Evolutionary conservation across 2,888 invertebrate genomes (phyloP).

Genomic region (Chouioia cunea): DNA sequence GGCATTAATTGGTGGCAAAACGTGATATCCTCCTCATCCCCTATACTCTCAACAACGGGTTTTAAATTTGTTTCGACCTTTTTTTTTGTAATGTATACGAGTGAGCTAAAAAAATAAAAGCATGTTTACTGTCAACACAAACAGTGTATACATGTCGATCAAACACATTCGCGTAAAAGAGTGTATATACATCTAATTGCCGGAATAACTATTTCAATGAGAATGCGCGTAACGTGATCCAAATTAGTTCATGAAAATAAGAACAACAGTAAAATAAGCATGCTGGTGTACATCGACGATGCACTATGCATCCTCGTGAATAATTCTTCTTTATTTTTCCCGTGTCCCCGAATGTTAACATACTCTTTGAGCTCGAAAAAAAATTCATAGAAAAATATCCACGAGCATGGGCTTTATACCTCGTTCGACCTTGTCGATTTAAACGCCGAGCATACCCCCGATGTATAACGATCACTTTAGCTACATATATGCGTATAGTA

Average conservation of each 20-base stretch:
- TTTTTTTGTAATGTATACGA: background rate
- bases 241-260: too few relatives aligned
- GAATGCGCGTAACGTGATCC: too few relatives aligned
- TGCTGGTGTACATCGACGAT: too few relatives aligned
- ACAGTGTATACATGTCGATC: background rate
- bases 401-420: background rate
- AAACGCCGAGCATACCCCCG: background rate
- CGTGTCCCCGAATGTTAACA: too few relatives aligned
- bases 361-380: background rate
- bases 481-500: background rate
- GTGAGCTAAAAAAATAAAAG: background rate
- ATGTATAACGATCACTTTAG: conserved; percentile 17
- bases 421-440: background rate
- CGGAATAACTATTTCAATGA: background rate
- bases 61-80: conserved; percentile 21
- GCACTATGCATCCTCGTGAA: too few relatives aligned
- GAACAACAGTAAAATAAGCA: too few relatives aligned
- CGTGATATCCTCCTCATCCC: background rate
- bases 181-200: too few relatives aligned
- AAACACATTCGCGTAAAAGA: background rate
- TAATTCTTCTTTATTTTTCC: too few relatives aligned
- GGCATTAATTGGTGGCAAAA: conserved; percentile 11
- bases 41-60: background rate
- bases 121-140: too few relatives aligned
- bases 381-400: conserved; percentile 27